A percentile compares a stretch with the other conserved stretches of the same genome.
phyloP scores from a whole-genome alignment of 2,113 vertebrate genomes.

The Lagopus leucura region DNA sequence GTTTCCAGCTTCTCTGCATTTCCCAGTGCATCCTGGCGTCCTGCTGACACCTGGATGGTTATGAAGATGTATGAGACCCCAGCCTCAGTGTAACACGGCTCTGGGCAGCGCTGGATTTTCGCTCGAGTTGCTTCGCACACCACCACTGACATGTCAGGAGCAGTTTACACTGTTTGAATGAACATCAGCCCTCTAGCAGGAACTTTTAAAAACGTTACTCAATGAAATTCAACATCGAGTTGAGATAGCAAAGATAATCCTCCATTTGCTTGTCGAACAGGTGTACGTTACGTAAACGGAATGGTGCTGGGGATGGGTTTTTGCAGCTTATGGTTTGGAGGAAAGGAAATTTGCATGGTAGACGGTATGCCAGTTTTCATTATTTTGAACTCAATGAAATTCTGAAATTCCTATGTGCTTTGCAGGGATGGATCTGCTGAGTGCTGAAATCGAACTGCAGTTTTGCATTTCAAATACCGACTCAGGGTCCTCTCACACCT shows the following conservation, averaged over 20 bases:
- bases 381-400: not conserved
- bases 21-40: not conserved
- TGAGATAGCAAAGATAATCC: constrained; percentile 24
- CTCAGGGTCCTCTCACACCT: not conserved
- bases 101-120: constrained; percentile 59
- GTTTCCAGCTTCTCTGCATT: not conserved
- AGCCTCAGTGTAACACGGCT: constrained; percentile 39
- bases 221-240: not conserved
- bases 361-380: not conserved
- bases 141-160: constrained; percentile 59
- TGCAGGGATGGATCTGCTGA: not conserved
- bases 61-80: constrained; percentile 65
- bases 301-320: not conserved
- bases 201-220: constrained; percentile 52
- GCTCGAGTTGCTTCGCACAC: constrained; percentile 59
- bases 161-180: constrained; percentile 70
- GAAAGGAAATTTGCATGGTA: not conserved
- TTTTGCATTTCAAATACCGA: not conserved
- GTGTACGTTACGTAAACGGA: not conserved
- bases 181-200: constrained; percentile 69
- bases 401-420: not conserved
- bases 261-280: constrained; percentile 44
- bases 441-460: not conserved
- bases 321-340: not conserved
- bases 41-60: constrained; percentile 58